Base-by-base conservation (phyloP, 2,113 vertebrate species). In the Hucho hucho region DNA sequence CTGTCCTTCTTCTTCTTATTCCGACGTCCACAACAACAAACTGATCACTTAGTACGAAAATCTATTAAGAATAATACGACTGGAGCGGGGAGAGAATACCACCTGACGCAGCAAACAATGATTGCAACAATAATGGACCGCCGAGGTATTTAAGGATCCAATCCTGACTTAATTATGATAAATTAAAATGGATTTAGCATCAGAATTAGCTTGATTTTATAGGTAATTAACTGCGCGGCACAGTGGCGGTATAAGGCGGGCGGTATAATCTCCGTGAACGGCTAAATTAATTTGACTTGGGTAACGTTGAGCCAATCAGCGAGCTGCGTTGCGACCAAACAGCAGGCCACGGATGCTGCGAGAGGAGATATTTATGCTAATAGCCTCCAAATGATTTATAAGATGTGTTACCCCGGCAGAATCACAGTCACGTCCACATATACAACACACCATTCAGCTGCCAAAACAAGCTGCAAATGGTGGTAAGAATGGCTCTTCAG, bases 141-240 rank as follows among this genome's bases (percentile, higher is more conserved):
- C 89, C 77, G 77, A 88, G 89, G 89, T 91, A 88, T 93, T 93
- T 89, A 91, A 92, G 89, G 87, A 93, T 91, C 90, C 93, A 91
- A 93, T 93, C 89, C 90, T 78, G 88, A 91, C 90, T 92, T 93
- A 91, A 93, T 93, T 92, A 92, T 88, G 86, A 91, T 88, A 93
- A 93, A 93, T 93, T 92, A 92, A 93, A 93, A 92, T 90, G 90
- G 92, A 90, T 93, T 94, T 92, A 93, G 90, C 90, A 89, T 93
- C 91, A 83, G 90, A 93, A 93, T 93, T 92, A 93, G 91, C 90
- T 90, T 91, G 91, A 93, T 93, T 93, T 93, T 92, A 93, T 92
- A 89, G 92, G 90, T 93, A 93, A 93, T 94, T 94, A 94, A 90
- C 89, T 72, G 86, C 87, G 80, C 83, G 80, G 84, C 87, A 87